A percentile compares a stretch with the other conserved stretches of the same genome.
Evolutionary conservation across 2,888 invertebrate genomes (phyloP).

Genomic region (Euclidia mi): DNA sequence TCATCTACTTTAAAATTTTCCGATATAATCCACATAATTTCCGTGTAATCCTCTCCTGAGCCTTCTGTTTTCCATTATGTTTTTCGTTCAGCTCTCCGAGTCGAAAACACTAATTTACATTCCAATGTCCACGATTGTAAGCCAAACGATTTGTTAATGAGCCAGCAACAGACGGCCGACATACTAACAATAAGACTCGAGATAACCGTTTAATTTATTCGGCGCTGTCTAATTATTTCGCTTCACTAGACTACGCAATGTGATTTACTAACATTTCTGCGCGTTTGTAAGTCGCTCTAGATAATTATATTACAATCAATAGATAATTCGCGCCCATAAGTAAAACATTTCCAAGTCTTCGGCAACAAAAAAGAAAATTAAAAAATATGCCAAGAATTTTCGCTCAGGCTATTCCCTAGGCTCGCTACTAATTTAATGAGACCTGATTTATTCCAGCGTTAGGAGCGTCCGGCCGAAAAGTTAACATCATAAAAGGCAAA

Average conservation of each 20-base stretch:
- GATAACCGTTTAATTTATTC: too few relatives aligned
- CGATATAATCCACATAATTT: too few relatives aligned
- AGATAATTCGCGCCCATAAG: background rate
- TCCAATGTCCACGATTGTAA: too few relatives aligned
- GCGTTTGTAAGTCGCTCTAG: too few relatives aligned
- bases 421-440: constrained; percentile 18
- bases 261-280: too few relatives aligned
- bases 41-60: constrained; percentile 33
- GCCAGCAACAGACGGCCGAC: too few relatives aligned
- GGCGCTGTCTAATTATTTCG: too few relatives aligned
- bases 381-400: constrained; percentile 20
- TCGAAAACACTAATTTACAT: too few relatives aligned
- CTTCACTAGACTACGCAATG: too few relatives aligned
- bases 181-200: constrained; percentile 15
- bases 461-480: constrained; percentile 14
- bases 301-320: too few relatives aligned
- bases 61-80: constrained; percentile 21
- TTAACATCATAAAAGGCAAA: constrained; percentile 15
- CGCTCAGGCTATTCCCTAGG: background rate
- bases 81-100: constrained; percentile 18
- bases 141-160: too few relatives aligned
- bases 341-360: background rate
- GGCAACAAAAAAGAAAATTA: constrained; percentile 17
- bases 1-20: constrained; percentile 25
- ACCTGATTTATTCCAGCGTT: constrained; percentile 15